Evolutionary conservation across 2,113 vertebrate species (phyloP).

Genomic region (Toxotes chatareus): DNA sequence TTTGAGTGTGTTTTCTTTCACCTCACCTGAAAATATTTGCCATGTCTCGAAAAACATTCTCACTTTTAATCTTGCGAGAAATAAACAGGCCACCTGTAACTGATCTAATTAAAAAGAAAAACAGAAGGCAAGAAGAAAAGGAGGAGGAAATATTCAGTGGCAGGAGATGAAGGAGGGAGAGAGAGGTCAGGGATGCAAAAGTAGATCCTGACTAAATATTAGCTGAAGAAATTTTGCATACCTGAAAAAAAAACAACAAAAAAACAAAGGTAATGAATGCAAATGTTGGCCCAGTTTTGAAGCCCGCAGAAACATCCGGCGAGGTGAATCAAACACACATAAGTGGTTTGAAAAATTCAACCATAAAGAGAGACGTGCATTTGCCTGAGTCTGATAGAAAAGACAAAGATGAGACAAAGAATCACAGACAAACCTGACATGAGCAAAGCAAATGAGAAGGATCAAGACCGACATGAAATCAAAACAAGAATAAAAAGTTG

Average conservation of each 20-base stretch:
- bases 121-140: not conserved
- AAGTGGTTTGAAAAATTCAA: constrained; percentile 24
- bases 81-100: constrained; percentile 49
- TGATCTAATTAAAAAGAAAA: constrained; percentile 52
- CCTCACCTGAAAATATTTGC: constrained; percentile 31
- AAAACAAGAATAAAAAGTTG: constrained; percentile 27
- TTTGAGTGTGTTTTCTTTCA: constrained; percentile 1
- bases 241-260: constrained; percentile 29
- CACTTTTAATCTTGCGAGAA: constrained; percentile 23
- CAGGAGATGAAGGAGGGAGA: constrained; percentile 7
- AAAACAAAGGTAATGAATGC: constrained; percentile 60
- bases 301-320: constrained; percentile 1
- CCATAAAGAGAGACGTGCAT: constrained; percentile 7
- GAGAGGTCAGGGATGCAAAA: constrained; percentile 24
- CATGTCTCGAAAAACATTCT: constrained; percentile 11
- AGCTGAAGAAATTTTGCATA: constrained; percentile 24
- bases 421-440: constrained; percentile 13
- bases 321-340: constrained; percentile 53
- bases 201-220: constrained; percentile 13
- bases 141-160: not conserved
- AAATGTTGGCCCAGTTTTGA: constrained; percentile 65
- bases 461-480: constrained; percentile 31
- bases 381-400: constrained; percentile 8
- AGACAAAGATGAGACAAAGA: constrained; percentile 25
- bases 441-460: constrained; percentile 26